These are phyloP conservation scores for Drosophila lacteicornis DNA, from an alignment of 1,140 invertebrate species.

Conservation along the genomic window DNA sequence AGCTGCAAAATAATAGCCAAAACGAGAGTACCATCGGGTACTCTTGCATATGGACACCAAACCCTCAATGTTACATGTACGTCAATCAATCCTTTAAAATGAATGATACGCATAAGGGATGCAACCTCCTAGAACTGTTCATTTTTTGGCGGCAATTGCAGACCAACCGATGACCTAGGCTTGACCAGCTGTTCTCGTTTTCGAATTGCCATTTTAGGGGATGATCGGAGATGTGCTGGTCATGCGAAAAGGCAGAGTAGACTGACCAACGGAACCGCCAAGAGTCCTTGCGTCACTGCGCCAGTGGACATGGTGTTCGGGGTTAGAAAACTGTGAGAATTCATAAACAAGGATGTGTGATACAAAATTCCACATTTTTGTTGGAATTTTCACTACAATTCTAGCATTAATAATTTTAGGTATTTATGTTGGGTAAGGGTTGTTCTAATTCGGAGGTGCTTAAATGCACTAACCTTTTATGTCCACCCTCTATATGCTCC, in stretches of 20 bases:
- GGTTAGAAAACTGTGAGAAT: conserved; percentile 22
- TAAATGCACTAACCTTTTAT: neutral
- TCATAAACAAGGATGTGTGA: neutral
- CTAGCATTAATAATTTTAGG: conserved; percentile 47
- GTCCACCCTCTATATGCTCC: conserved; percentile 13
- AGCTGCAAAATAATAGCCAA: too few relatives aligned
- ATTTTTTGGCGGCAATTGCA: conserved; percentile 73
- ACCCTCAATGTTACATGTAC: conserved; percentile 24
- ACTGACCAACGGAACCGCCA: conserved; percentile 55
- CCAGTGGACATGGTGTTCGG: neutral
- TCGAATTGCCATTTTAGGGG: conserved; percentile 58
- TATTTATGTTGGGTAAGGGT: conserved; percentile 59
- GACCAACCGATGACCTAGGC: conserved; percentile 51
- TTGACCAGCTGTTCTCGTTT: conserved; percentile 58
- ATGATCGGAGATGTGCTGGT: conserved; percentile 65
- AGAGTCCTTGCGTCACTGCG: conserved; percentile 18
- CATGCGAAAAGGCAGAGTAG: conserved; percentile 60
- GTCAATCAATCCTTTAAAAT: conserved; percentile 45
- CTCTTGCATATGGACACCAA: conserved; percentile 23
- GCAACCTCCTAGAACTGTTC: conserved; percentile 40
- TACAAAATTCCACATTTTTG: neutral
- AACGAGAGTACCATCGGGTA: neutral
- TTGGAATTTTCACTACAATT: conserved; percentile 10
- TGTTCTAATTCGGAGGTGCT: conserved; percentile 23
- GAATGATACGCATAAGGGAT: conserved; percentile 11